Conservation (phyloP, 2,113 vertebrate genomes). For the Istiophorus platypterus region DNA sequence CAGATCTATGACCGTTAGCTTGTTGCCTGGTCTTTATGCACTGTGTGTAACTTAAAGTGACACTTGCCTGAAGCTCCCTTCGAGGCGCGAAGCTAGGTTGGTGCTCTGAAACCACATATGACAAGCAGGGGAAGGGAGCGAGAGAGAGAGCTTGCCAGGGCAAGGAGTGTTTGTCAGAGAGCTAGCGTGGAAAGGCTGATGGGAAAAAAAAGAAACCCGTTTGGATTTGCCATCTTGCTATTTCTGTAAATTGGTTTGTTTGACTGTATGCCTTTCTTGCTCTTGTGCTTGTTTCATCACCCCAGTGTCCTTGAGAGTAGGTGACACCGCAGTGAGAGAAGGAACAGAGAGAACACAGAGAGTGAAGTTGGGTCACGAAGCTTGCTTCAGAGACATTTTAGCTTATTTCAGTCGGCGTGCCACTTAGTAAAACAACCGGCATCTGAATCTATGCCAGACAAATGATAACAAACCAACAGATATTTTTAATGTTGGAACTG, state of each 20-base stretch:
- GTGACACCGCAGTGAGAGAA: constrained; percentile 12
- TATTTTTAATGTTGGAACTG: constrained; percentile 23
- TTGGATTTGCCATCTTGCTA: constrained; percentile 17
- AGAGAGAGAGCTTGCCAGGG: constrained; percentile 56
- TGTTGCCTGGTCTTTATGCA: constrained; percentile 89
- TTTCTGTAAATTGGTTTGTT: constrained; percentile 30
- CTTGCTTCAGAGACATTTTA: not conserved
- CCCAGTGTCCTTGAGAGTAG: constrained; percentile 42
- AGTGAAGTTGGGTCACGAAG: constrained; percentile 2
- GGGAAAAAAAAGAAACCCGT: not conserved
- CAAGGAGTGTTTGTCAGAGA: constrained; percentile 55
- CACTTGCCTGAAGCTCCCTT: constrained; percentile 95
- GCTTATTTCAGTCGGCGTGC: constrained; percentile 4
- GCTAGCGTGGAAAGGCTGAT: constrained; percentile 23
- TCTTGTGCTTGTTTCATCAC: constrained; percentile 46
- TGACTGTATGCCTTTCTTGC: constrained; percentile 34
- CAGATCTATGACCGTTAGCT: constrained; percentile 95
- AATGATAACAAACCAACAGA: not conserved
- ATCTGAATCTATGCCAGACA: constrained; percentile 24
- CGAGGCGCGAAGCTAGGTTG: constrained; percentile 89
- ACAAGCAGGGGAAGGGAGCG: constrained; percentile 82
- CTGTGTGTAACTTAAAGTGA: constrained; percentile 95
- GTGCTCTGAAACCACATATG: constrained; percentile 94
- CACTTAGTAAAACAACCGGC: constrained; percentile 19
- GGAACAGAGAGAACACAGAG: not conserved